Base-by-base conservation (phyloP, 2,113 vertebrate species). In the Boulengeromyrus knoepffleri region DNA sequence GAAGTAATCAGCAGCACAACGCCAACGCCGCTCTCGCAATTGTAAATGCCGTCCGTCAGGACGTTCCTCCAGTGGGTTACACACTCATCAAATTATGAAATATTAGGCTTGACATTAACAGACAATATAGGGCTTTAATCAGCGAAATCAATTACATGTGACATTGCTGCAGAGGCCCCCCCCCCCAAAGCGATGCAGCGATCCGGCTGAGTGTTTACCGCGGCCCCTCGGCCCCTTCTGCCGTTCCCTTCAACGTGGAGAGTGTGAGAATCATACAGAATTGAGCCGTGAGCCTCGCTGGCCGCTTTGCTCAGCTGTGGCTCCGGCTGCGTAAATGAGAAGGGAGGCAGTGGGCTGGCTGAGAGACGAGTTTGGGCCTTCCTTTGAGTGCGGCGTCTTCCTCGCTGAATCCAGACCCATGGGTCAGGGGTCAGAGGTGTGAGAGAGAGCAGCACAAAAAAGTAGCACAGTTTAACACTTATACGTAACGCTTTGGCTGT, bases 71-170 rank as follows among this genome's bases (percentile, higher is more conserved):
- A 9, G 80, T 9, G 89, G 80, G 21, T 12, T 85, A 39, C 80
- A 19, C 80, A 62, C 89, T 89, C 89, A 89, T 89, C 89, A 85
- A 42, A 89, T 85, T 62, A 80, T 62, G 89, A 85, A 85, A 85
- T 89, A 89, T 89, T 85, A 85, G 53, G 89, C 89, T 62, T 85
- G 89, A 89, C 89, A 85, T 89, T 89, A 89, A 85, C 77, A 89
- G 77, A 27, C 89, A 85, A 89, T 89, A 89, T 62, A 47, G 80
- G 77, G 17, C 50, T 85, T 80, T 62, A 85, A 89, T 89, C 89
- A 85, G 80, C 17, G 13, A 85, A 85, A 89, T 89, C 89, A 62
- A 89, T 89, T 85, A 85, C 52, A 62, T 85, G 77, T 84, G 80
- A 56, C 52, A 62, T 3, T 62, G 89, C 52, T 3, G 80, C 42